phyloP scores from a whole-genome alignment of 1,140 invertebrate genomes.

The Macrobrachium nipponense region DNA sequence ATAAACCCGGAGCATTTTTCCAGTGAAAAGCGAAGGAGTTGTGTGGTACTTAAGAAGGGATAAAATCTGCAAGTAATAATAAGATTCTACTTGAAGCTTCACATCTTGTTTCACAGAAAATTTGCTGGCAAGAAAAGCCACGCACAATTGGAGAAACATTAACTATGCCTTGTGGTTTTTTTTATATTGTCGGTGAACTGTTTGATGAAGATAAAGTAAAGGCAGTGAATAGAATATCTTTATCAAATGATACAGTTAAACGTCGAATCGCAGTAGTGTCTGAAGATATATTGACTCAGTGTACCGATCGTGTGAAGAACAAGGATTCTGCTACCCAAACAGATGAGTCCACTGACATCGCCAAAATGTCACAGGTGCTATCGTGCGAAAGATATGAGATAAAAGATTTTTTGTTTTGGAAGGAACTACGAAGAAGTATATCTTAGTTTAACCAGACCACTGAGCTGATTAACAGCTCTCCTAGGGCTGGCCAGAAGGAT shows the following conservation, averaged over 20 bases:
- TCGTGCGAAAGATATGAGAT: background rate
- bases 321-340: conserved; percentile 13
- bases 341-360: conserved; percentile 1
- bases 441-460: too few relatives aligned
- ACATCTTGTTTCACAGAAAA: conserved; percentile 11
- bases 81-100: conserved; percentile 10
- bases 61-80: conserved; percentile 3
- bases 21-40: background rate
- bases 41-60: conserved; percentile 3
- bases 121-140: background rate
- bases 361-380: conserved; percentile 26
- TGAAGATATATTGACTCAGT: conserved; percentile 2
- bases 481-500: too few relatives aligned
- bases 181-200: conserved; percentile 17
- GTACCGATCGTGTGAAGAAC: background rate
- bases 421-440: background rate
- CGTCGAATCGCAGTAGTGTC: background rate
- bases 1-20: too few relatives aligned
- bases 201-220: conserved; percentile 4
- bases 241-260: conserved; percentile 16
- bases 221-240: conserved; percentile 17
- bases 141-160: conserved; percentile 26
- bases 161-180: conserved; percentile 11
- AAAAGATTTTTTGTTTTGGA: conserved; percentile 22
- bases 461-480: too few relatives aligned